phyloP scores from a whole-genome alignment of 37 sponge, comb jelly and placozoan genomes.

The Spongilla lacustris region DNA sequence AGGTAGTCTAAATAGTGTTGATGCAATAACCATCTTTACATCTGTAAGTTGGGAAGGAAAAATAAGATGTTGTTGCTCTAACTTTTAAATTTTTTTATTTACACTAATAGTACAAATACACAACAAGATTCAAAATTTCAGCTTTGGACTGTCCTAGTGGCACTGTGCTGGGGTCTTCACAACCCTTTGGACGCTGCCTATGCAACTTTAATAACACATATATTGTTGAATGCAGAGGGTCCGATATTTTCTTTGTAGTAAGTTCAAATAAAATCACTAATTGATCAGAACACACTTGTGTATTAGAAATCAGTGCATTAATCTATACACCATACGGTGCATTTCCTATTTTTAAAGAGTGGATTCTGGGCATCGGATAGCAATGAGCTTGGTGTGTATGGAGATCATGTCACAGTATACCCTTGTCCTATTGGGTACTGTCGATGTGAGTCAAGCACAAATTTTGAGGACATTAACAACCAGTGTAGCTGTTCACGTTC shows the following conservation, averaged over 20 bases:
- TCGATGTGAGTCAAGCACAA: neutral
- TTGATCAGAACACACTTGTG: no score
- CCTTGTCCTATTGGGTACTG: conserved; percentile 15
- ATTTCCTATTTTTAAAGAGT: neutral
- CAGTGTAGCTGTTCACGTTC: conserved; percentile 18
- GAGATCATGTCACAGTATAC: neutral
- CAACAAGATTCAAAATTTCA: neutral
- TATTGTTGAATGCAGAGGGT: conserved; percentile 19
- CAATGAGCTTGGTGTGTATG: neutral
- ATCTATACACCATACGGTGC: neutral
- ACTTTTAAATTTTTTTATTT: neutral
- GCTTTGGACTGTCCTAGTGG: conserved; percentile 39
- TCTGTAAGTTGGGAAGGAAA: neutral
- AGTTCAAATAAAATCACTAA: no score
- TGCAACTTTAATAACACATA: conserved; percentile 28
- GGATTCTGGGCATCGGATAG: conserved; percentile 6
- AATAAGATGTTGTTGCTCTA: no score
- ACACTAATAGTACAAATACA: neutral
- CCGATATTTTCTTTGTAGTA: neutral
- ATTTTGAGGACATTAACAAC: neutral
- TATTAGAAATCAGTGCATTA: no score
- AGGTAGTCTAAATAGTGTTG: neutral
- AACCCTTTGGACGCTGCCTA: neutral
- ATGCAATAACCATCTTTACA: neutral
- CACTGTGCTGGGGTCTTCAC: neutral